Percentiles rank a stretch among this genome's conserved stretches.
phyloP scores from a whole-genome alignment of 2,888 invertebrate genomes.

The Harmothoe impar region DNA sequence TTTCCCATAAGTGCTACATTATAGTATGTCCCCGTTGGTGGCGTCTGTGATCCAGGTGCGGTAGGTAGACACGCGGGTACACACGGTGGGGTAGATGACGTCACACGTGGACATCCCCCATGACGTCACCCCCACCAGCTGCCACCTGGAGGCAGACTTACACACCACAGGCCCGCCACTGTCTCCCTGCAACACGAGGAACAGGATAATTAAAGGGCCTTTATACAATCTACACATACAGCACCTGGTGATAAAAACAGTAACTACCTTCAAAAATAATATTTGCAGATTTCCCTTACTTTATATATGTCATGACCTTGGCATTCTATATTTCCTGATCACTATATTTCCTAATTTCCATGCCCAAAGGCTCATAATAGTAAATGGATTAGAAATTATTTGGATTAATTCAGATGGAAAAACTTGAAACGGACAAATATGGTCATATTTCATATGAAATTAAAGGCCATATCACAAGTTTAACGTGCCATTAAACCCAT shows the following conservation, averaged over 20 bases:
- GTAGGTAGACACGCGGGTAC: conserved; percentile 69
- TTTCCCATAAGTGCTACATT: not conserved
- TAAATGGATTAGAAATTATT: too few species aligned
- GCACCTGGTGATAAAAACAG: too few species aligned
- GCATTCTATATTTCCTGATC: too few species aligned
- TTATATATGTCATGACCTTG: too few species aligned
- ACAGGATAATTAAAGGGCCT: not conserved
- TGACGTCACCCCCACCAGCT: conserved; percentile 73
- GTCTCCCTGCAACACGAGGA: conserved; percentile 71
- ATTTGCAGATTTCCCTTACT: too few species aligned
- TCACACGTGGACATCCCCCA: conserved; percentile 73
- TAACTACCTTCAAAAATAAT: not conserved
- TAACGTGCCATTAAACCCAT: too few species aligned
- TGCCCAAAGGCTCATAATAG: too few species aligned
- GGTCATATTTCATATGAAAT: too few species aligned
- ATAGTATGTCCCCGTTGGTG: conserved; percentile 24
- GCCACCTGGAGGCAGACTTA: conserved; percentile 36
- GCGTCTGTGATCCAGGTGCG: conserved; percentile 63
- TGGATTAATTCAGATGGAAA: too few species aligned
- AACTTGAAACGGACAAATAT: too few species aligned
- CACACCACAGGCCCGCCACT: conserved; percentile 73
- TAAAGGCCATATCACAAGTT: too few species aligned
- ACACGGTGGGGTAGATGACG: conserved; percentile 71
- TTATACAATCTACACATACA: not conserved
- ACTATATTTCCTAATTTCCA: too few species aligned